Evolutionary conservation across 2,113 vertebrate genomes (phyloP), one percentile per base, ranked within the genome.

Genomic region (Perccottus glenii): DNA sequence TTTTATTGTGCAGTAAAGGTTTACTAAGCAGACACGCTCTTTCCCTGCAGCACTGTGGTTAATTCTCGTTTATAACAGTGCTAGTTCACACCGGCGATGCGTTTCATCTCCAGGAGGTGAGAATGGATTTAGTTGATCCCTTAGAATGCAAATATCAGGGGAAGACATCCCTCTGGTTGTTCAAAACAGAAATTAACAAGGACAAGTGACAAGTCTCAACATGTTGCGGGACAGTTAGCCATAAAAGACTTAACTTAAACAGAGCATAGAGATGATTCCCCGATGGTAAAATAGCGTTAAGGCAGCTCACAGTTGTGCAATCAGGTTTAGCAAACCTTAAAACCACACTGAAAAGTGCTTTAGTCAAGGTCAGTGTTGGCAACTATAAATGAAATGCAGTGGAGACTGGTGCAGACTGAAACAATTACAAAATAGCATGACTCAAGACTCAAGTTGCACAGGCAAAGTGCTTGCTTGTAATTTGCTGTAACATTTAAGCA

Each of bases 141-240:
- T 72, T 70, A 70, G 43, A 82, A 84, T 82, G 80, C 69, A 84
- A 78, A 68, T 83, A 73, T 78, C 40, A 56, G 16, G 55, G 60
- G 44, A 45, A 27, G 48, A 74, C 11, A 4, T 60, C 82, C 60
- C 60, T 38, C 38, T 72, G 70, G 45, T 74, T 74, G 56, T 68
- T 82, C 15, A 16, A 70, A 81, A 80, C 48, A 11, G 44, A 83
- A 61, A 78, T 70, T 35, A 60, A 53, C 61, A 64, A 75, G 73
- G 78, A 77, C 56, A 53, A 19, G 52, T 38, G 47, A 70, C 77
- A 36, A 68, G 83, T 77, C 69, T 44, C n/a, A 32, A 75, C 88
- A 57, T 61, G 85, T 52, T 65, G 67, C 36, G 11, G 60, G 80
- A 70, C 78, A 80, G 75, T 70, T 77, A n/a, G 33, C 66, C 60